These are phyloP conservation scores for Microctenopoma lineatum DNA, from an alignment of 2,797 vertebrate species.

Conservation along the genomic window DNA sequence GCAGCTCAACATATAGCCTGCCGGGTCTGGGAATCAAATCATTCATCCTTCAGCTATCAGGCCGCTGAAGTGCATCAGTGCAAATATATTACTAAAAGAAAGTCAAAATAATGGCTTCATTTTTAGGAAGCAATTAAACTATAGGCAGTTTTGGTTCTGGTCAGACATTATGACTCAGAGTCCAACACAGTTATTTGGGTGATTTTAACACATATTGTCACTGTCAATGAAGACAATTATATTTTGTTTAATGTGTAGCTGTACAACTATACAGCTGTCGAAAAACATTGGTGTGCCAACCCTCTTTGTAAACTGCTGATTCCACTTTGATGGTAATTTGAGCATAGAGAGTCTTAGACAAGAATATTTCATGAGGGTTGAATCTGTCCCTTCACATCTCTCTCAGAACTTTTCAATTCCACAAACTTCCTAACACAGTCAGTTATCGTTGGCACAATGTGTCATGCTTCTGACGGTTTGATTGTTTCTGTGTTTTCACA, in stretches of 20 bases:
- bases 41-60: too few relatives aligned
- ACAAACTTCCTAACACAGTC: constrained; percentile 67
- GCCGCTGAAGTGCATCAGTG: too few relatives aligned
- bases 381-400: constrained; percentile 63
- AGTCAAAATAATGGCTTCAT: too few relatives aligned
- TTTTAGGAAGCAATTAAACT: too few relatives aligned
- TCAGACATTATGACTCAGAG: too few relatives aligned
- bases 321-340: constrained; percentile 58
- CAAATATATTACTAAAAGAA: too few relatives aligned
- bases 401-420: constrained; percentile 46
- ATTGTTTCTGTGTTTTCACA: constrained; percentile 76
- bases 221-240: constrained; percentile 1
- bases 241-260: constrained; percentile 3
- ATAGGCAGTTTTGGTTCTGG: background rate
- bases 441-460: constrained; percentile 58
- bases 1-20: too few relatives aligned
- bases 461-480: constrained; percentile 73
- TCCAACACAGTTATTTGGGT: constrained; percentile 1
- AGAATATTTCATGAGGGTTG: constrained; percentile 52
- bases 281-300: constrained; percentile 21
- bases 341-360: constrained; percentile 43
- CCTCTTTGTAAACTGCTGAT: constrained; percentile 35
- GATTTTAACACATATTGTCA: background rate
- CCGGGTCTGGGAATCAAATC: too few relatives aligned
- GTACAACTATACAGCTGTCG: background rate